Base-by-base conservation (phyloP, 2,888 invertebrate species). In the Diarsia rubi region DNA sequence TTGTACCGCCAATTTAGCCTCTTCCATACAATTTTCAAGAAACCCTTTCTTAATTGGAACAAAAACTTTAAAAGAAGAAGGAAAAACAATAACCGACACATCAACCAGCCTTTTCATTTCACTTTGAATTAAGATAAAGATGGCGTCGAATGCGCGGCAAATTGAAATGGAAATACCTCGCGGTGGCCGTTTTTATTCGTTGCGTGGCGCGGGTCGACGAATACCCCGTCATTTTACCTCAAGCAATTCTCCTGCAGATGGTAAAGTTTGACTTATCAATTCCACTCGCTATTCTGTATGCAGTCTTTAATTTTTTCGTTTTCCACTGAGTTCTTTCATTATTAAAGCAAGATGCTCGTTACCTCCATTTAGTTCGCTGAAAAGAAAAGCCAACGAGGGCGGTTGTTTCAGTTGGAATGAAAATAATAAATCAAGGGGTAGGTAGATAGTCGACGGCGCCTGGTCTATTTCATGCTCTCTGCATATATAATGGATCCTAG, bases 231-330 rank as follows among this genome's bases (percentile, higher is more conserved):
- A 75, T 88, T 90, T 87, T 87, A 88, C 88, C 86, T 86, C 85
- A 77, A 90, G 89, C 90, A 88, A 89, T 93, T 91, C 88, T 83
- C 83, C 84, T 54, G 78, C 82, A 90, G 90, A 91, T 91, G 91
- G 92, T 93, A 92, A 93, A 93, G 90, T 94, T 92, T 91, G 90
- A 92, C 90, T 89, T 94, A 94, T 94, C 92, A 94, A 94, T 94
- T 94, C 90, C 90, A 88, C 86, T 88, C 82, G 86, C 90, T 88
- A 91, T 92, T 93, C 86, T 90, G 90, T 88, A 88, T 91, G 90
- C 91, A 91, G 85, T 84, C 85, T 90, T 91, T 86, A 88, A 88
- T 88, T 90, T 90, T 79, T 88, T 86, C 75, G 44, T 74, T 81
- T 84, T 64, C 31, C 66, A 82, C 83, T 74, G 75, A 88, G 88